Percentiles rank a stretch among this genome's conserved stretches.
phyloP scores from a whole-genome alignment of 2,797 vertebrate species.

The Choloepus didactylus region DNA sequence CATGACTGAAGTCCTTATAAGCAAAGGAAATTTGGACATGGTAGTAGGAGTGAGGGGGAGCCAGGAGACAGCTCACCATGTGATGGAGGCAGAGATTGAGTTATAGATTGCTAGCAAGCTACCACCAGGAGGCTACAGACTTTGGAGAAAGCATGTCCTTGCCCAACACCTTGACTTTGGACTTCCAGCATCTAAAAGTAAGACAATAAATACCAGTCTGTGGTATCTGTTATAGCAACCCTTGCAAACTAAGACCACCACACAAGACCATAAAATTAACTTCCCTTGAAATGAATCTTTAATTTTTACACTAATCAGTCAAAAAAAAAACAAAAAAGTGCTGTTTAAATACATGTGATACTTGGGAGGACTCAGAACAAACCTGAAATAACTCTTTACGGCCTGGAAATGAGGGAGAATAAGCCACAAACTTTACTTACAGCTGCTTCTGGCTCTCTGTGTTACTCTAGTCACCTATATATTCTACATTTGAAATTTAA shows the following conservation, averaged over 20 bases:
- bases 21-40: too few species aligned
- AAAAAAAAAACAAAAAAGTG: background rate
- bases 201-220: too few species aligned
- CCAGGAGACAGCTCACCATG: too few species aligned
- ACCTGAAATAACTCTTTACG: background rate
- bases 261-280: background rate
- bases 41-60: too few species aligned
- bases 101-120: too few species aligned
- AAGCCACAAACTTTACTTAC: background rate
- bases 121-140: too few species aligned
- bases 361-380: background rate
- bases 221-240: too few species aligned
- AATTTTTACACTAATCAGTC: background rate
- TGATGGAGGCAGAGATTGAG: too few species aligned
- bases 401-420: background rate
- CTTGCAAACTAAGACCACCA: background rate
- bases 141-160: too few species aligned
- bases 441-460: background rate
- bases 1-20: too few species aligned
- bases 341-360: background rate
- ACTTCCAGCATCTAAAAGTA: too few species aligned
- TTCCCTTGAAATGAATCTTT: conserved; percentile 25
- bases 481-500: background rate
- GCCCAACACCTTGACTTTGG: too few species aligned
- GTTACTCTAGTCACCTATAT: background rate